Evolutionary conservation across 2,113 vertebrate genomes (phyloP).

Genomic region (Paracanthobrama guichenoti): DNA sequence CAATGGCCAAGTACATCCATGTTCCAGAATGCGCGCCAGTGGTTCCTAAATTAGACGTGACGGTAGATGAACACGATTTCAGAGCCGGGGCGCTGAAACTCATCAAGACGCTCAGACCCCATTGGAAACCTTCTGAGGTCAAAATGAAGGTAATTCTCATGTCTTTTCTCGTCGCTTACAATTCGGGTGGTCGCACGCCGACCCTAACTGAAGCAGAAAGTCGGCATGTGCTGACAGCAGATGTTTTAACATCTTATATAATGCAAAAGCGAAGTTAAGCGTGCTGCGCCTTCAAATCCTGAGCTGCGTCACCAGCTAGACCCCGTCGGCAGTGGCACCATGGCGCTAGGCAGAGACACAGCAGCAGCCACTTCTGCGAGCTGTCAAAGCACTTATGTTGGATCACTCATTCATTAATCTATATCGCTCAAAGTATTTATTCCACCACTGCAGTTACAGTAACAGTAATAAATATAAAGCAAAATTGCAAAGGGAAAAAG

Average conservation of each 20-base stretch:
- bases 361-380: background rate
- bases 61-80: conserved; percentile 76
- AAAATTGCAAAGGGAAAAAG: background rate
- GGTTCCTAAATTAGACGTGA: conserved; percentile 78
- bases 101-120: conserved; percentile 74
- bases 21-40: conserved; percentile 75
- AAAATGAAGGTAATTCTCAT: conserved; percentile 75
- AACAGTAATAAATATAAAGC: background rate
- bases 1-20: conserved; percentile 81
- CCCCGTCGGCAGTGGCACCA: background rate
- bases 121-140: conserved; percentile 77
- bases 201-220: background rate
- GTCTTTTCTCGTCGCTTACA: background rate
- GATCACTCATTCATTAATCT: conserved; percentile 7
- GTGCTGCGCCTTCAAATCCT: conserved; percentile 40
- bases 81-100: conserved; percentile 72
- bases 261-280: background rate
- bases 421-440: background rate
- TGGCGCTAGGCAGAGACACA: background rate
- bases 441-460: background rate
- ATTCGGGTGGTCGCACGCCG: background rate
- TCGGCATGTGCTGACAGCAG: background rate
- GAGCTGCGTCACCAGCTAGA: conserved; percentile 63
- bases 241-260: background rate
- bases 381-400: conserved; percentile 7